Conservation (phyloP, 2,888 invertebrate genomes). For the Tachystola acroxantha region DNA sequence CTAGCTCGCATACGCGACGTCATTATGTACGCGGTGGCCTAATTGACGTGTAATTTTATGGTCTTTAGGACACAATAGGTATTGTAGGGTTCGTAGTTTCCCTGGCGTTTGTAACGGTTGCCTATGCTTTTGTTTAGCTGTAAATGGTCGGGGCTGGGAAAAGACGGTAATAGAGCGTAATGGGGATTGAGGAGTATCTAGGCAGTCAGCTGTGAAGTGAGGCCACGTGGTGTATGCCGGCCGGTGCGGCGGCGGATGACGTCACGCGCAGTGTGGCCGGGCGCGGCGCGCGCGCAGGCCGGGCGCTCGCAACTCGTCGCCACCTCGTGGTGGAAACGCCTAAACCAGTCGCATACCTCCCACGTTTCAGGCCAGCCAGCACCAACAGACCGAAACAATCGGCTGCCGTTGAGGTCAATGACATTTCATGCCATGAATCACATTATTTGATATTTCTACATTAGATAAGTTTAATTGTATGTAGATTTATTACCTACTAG, state of each 20-base stretch:
- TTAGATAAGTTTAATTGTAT: too few relatives aligned
- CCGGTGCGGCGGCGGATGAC: conserved; percentile 19
- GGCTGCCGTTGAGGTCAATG: conserved; percentile 54
- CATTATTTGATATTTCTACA: too few relatives aligned
- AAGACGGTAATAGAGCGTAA: conserved; percentile 7
- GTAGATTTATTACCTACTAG: too few relatives aligned
- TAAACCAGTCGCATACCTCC: conserved; percentile 55
- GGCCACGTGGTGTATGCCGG: conserved; percentile 56
- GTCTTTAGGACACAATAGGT: neutral
- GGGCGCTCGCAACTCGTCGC: conserved; percentile 14
- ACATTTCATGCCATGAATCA: conserved; percentile 24
- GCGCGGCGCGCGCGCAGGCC: conserved; percentile 18
- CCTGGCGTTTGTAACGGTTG: neutral
- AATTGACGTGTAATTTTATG: conserved; percentile 28
- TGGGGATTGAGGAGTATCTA: conserved; percentile 10
- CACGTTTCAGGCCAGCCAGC: conserved; percentile 43
- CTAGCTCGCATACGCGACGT: conserved; percentile 26
- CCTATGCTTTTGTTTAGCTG: conserved; percentile 1
- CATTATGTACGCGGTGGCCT: conserved; percentile 32
- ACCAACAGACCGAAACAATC: conserved; percentile 61
- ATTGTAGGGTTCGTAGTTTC: neutral
- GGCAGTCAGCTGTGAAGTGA: conserved; percentile 45
- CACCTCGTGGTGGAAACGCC: conserved; percentile 36
- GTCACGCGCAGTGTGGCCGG: conserved; percentile 21
- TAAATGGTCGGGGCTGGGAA: neutral